phyloP scores from a whole-genome alignment of 2,888 invertebrate genomes.

The Caenorhabditis sp. region DNA sequence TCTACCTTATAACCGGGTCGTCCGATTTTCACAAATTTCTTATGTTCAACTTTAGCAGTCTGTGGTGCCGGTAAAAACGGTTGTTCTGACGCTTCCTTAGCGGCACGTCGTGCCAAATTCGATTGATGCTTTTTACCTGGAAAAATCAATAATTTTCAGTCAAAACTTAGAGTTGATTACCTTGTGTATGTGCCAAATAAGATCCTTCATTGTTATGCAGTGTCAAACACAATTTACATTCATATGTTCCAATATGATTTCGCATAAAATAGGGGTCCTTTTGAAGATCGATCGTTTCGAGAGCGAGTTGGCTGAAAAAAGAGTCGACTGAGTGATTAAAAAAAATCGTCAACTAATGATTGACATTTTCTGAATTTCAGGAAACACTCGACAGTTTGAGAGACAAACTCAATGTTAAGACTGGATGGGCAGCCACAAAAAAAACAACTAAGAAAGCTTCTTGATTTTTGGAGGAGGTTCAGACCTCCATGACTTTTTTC shows the following conservation, averaged over 20 bases:
- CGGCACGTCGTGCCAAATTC: slow-evolving; percentile 93
- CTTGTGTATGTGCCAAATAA: slow-evolving; percentile 97
- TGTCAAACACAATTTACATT: slow-evolving; percentile 97
- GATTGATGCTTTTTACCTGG: slow-evolving; percentile 92
- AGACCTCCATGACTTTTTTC: no score
- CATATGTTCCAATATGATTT: slow-evolving; percentile 96
- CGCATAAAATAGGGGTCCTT: slow-evolving; percentile 99
- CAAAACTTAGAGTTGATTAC: slow-evolving; percentile 72
- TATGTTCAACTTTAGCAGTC: slow-evolving; percentile 89
- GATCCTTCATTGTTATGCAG: slow-evolving; percentile 93
- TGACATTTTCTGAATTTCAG: background rate
- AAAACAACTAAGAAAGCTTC: no score
- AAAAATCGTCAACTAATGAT: background rate
- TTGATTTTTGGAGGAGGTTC: no score
- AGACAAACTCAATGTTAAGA: no score
- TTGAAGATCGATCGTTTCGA: slow-evolving; percentile 97
- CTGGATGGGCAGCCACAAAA: no score
- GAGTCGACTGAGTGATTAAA: no score
- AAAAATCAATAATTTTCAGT: background rate
- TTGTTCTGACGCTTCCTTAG: slow-evolving; percentile 86
- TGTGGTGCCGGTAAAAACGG: slow-evolving; percentile 78
- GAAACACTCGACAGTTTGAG: background rate
- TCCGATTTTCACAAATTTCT: slow-evolving; percentile 99
- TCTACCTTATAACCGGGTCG: slow-evolving; percentile 86
- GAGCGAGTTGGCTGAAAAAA: slow-evolving; percentile 89